Conservation (phyloP, 2,113 vertebrate species). For the Rhinichthys klamathensis region DNA sequence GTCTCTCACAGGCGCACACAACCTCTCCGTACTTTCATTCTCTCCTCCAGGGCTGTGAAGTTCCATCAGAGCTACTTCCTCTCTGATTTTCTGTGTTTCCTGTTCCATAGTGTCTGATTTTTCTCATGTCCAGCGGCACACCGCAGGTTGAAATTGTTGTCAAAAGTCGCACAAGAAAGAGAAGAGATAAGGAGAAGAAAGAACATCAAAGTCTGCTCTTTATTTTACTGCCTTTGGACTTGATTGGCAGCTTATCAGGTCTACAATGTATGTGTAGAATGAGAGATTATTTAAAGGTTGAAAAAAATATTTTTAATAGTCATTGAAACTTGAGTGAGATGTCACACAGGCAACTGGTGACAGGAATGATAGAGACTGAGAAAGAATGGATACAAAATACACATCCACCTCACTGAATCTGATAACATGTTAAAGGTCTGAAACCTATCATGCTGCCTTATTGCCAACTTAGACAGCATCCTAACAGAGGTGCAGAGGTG, state of each 20-base stretch:
- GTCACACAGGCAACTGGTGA: not conserved
- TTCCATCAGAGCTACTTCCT: conserved; percentile 49
- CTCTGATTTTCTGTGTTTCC: conserved; percentile 56
- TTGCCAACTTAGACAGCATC: too few species aligned
- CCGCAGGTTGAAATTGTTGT: conserved; percentile 61
- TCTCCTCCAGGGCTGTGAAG: conserved; percentile 46
- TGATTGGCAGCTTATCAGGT: conserved; percentile 23
- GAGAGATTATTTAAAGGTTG: not conserved
- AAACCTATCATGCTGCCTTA: not conserved
- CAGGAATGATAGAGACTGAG: not conserved
- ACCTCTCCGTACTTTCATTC: conserved; percentile 35
- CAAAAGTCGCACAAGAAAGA: conserved; percentile 64
- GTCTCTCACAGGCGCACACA: conserved; percentile 27
- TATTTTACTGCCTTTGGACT: conserved; percentile 21
- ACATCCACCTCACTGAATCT: not conserved
- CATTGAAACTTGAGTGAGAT: not conserved
- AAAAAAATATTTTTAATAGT: not conserved
- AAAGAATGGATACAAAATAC: not conserved
- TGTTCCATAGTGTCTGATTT: conserved; percentile 57
- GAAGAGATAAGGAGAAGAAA: conserved; percentile 54
- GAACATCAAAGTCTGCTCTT: conserved; percentile 54
- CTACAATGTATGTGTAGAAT: not conserved
- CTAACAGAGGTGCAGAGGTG: too few species aligned
- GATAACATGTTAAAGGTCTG: not conserved
- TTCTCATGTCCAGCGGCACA: conserved; percentile 61